phyloP scores from a whole-genome alignment of 92 coral and sea anemone species.

The Umimayanthus chanpuru region DNA sequence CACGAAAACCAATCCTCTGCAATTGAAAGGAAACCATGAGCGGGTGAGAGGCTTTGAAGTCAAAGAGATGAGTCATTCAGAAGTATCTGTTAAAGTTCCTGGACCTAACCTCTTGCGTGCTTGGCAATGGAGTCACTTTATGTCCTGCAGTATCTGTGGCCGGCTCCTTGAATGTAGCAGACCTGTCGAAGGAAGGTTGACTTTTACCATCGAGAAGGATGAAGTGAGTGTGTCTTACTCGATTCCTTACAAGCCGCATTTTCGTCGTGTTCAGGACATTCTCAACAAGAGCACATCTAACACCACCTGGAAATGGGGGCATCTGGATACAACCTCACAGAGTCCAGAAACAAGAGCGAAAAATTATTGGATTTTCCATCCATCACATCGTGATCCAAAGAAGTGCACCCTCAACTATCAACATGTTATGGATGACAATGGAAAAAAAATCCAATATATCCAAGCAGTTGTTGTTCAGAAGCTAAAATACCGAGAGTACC shows the following conservation, averaged over 20 bases:
- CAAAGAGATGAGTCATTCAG: not conserved
- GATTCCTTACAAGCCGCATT: not conserved
- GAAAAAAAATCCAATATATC: not conserved
- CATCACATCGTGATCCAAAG: slow-evolving; percentile 58
- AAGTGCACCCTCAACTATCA: slow-evolving; percentile 52
- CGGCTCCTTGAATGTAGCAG: not conserved
- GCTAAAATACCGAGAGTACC: slow-evolving; percentile 21
- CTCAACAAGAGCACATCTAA: not conserved
- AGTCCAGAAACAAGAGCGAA: not conserved
- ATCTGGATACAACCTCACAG: not conserved
- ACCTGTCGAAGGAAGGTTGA: not conserved
- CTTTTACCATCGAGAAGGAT: not conserved
- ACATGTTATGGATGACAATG: slow-evolving; percentile 43
- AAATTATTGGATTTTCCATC: slow-evolving; percentile 51
- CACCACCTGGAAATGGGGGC: not conserved
- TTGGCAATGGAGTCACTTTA: not conserved
- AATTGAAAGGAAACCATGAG: not conserved
- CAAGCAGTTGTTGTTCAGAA: slow-evolving; percentile 52
- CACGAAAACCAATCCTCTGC: slow-evolving; percentile 25
- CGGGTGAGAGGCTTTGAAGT: not conserved
- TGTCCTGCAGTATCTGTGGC: not conserved
- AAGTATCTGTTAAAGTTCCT: not conserved
- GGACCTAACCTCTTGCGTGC: not conserved
- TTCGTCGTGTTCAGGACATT: not conserved
- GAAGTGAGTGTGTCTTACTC: slow-evolving; percentile 18